Evolutionary conservation across 23 tunicate genomes (phyloP).

Genomic region (Trididemnum nubilum): DNA sequence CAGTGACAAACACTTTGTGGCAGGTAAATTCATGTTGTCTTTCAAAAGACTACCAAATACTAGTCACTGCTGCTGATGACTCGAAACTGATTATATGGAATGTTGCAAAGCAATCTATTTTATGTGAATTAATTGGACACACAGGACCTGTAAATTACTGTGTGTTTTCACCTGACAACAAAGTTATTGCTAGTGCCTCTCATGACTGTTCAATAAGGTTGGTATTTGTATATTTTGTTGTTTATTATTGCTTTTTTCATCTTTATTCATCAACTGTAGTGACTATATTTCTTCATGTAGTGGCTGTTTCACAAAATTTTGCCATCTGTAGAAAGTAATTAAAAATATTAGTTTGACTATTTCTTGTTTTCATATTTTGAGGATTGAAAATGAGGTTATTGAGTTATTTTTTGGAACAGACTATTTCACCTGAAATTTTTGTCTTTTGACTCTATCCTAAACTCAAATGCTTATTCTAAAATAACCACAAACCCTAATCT

Average conservation of each 20-base stretch:
- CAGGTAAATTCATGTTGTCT: constrained; percentile 79
- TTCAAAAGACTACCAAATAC: constrained; percentile 50
- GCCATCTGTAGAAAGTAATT: too few species aligned
- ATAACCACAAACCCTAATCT: too few species aligned
- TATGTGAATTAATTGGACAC: constrained; percentile 73
- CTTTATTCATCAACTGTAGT: too few species aligned
- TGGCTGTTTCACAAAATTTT: too few species aligned
- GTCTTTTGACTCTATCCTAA: too few species aligned
- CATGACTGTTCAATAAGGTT: constrained; percentile 57
- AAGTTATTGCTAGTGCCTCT: constrained; percentile 80
- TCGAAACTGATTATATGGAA: constrained; percentile 67
- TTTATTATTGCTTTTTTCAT: too few species aligned
- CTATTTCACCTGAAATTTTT: too few species aligned
- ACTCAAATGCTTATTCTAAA: too few species aligned
- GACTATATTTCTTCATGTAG: too few species aligned
- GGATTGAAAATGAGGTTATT: too few species aligned
- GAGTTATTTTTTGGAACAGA: too few species aligned
- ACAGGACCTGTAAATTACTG: constrained; percentile 78
- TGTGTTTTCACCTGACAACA: constrained; percentile 54
- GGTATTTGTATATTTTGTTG: background rate
- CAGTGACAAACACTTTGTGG: too few species aligned
- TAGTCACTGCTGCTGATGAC: constrained; percentile 85
- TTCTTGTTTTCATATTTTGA: background rate
- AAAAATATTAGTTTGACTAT: background rate
- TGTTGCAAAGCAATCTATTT: constrained; percentile 23